Percentiles rank a stretch among this genome's conserved stretches.
phyloP scores from a whole-genome alignment of 2,888 invertebrate species.

The Pseudoips prasinana region DNA sequence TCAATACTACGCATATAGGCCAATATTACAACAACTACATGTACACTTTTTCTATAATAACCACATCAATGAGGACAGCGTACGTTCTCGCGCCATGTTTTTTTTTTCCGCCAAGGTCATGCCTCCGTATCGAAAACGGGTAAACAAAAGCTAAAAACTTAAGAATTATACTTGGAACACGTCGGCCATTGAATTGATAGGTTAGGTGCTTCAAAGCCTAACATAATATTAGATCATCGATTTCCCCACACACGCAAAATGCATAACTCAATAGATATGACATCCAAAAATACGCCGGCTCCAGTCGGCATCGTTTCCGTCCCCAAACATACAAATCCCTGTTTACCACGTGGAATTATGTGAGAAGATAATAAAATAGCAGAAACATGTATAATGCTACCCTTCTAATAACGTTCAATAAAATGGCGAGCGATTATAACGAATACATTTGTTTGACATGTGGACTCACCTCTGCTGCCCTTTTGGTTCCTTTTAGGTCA shows the following conservation, averaged over 20 bases:
- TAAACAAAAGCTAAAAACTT: constrained; percentile 68
- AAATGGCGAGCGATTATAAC: constrained; percentile 79
- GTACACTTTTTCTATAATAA: constrained; percentile 40
- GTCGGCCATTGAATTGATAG: constrained; percentile 23
- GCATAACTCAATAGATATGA: constrained; percentile 51
- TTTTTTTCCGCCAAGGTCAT: constrained; percentile 78
- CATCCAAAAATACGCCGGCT: constrained; percentile 76
- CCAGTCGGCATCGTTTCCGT: constrained; percentile 32
- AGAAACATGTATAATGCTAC: constrained; percentile 36
- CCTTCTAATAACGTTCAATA: constrained; percentile 64
- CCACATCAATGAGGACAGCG: constrained; percentile 55
- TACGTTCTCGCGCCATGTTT: constrained; percentile 79
- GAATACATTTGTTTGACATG: constrained; percentile 75
- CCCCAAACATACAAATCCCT: constrained; percentile 23
- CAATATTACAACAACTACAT: constrained; percentile 26
- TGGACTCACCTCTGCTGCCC: constrained; percentile 92
- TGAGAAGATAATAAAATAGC: constrained; percentile 16
- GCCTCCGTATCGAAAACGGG: constrained; percentile 70
- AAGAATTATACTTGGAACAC: constrained; percentile 12
- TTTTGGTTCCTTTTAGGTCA: constrained; percentile 93
- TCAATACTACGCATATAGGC: constrained; percentile 45
- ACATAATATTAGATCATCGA: constrained; percentile 62
- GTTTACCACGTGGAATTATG: constrained; percentile 52
- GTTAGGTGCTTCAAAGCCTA: constrained; percentile 28
- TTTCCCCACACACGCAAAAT: constrained; percentile 60